These are phyloP conservation scores for Mesoclemmys tuberculata DNA, from an alignment of 2,113 vertebrate genomes.

Conservation along the genomic window DNA sequence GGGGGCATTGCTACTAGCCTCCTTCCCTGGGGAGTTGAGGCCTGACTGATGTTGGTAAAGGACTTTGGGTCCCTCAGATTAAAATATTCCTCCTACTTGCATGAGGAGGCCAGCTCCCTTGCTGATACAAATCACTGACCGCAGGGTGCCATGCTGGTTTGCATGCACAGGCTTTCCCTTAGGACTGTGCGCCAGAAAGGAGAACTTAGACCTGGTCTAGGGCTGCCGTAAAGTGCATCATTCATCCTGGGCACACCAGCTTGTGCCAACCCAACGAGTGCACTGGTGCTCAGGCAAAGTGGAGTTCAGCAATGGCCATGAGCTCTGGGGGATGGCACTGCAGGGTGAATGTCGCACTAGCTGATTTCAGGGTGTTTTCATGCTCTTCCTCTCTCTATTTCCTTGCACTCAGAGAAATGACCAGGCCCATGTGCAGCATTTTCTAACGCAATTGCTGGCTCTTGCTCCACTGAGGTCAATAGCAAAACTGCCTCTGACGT, in stretches of 20 bases:
- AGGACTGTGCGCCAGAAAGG: accelerated
- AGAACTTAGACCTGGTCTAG: not conserved
- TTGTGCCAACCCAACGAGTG: not conserved
- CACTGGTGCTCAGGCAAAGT: no score
- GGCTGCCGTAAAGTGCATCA: accelerated
- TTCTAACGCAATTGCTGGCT: not conserved
- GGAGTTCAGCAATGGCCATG: not conserved
- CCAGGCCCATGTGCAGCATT: not conserved
- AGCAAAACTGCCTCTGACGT: not conserved
- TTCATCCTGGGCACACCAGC: not conserved
- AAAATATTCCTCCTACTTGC: not conserved
- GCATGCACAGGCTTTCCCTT: not conserved
- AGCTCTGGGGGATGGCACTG: not conserved
- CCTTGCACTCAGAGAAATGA: not conserved
- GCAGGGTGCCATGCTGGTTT: accelerated
- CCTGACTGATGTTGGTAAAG: not conserved
- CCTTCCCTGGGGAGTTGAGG: accelerated
- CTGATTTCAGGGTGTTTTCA: not conserved
- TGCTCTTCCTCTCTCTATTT: not conserved
- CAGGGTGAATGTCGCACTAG: not conserved
- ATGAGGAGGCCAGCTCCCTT: not conserved
- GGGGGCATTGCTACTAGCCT: not conserved
- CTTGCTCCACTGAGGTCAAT: not conserved
- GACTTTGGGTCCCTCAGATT: accelerated
- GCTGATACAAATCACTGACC: not conserved